phyloP scores from a whole-genome alignment of 1,140 invertebrate genomes.

The Zaprionus lachaisei region DNA sequence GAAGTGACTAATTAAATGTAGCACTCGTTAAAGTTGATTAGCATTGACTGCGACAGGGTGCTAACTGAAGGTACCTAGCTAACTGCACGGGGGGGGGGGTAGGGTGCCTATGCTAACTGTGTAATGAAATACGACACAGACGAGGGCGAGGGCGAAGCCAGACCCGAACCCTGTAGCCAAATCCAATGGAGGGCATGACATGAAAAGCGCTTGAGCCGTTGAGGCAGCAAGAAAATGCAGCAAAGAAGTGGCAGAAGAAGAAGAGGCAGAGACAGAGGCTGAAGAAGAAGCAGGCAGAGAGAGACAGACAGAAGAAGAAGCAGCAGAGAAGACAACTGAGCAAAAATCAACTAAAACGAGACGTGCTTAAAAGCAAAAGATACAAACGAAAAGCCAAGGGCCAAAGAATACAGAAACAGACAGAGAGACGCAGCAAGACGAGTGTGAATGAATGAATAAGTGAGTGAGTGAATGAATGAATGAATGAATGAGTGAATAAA shows the following conservation, averaged over 20 bases:
- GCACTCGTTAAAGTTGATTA: conserved; percentile 77
- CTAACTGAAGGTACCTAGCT: conserved; percentile 8
- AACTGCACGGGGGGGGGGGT: neutral
- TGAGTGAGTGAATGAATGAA: conserved; percentile 57
- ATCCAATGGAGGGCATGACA: conserved; percentile 63
- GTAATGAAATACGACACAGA: conserved; percentile 70
- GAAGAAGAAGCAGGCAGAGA: conserved; percentile 14
- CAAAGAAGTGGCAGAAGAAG: conserved; percentile 17
- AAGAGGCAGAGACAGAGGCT: conserved; percentile 17
- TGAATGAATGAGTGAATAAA: conserved; percentile 18
- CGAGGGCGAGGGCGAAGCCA: conserved; percentile 26
- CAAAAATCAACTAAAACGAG: conserved; percentile 45
- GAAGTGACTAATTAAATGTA: conserved; percentile 81
- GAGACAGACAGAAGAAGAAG: conserved; percentile 29
- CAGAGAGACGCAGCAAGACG: conserved; percentile 31
- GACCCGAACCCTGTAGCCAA: conserved; percentile 39
- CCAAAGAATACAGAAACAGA: neutral
- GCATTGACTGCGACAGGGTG: conserved; percentile 53
- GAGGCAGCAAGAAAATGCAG: conserved; percentile 15
- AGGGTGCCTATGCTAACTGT: neutral
- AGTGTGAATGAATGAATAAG: conserved; percentile 53
- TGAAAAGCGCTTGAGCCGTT: conserved; percentile 63
- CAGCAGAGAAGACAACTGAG: conserved; percentile 11
- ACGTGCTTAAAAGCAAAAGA: conserved; percentile 71
- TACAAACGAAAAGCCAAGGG: conserved; percentile 37